These are phyloP conservation scores for Diabrotica undecimpunctata DNA, from an alignment of 1,140 invertebrate genomes.

Conservation along the genomic window DNA sequence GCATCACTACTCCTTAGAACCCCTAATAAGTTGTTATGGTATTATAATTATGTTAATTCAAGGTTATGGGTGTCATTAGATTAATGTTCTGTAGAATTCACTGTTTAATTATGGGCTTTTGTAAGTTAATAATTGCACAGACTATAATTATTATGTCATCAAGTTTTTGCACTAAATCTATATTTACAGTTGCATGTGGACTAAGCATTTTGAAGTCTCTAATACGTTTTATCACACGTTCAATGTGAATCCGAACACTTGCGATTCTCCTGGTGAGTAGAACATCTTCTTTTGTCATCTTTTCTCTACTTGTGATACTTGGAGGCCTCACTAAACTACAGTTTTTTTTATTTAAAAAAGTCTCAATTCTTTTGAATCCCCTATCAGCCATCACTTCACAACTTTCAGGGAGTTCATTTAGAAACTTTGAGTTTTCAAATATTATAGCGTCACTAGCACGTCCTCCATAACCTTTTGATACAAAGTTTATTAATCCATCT, in stretches of 20 bases:
- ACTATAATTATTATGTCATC: constrained; percentile 37
- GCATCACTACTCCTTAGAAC: too few species aligned
- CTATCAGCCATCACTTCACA: constrained; percentile 13
- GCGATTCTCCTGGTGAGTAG: constrained; percentile 40
- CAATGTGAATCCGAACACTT: constrained; percentile 38
- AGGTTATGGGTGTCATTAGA: too few species aligned
- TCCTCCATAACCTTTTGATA: constrained; percentile 47
- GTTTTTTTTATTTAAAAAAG: neutral
- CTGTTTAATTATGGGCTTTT: constrained; percentile 21
- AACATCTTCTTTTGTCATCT: constrained; percentile 35
- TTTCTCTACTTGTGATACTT: neutral
- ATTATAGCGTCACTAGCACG: constrained; percentile 41
- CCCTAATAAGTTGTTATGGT: too few species aligned
- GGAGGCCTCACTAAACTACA: neutral
- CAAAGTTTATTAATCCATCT: constrained; percentile 47
- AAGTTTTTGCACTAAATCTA: constrained; percentile 27
- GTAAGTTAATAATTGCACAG: constrained; percentile 39
- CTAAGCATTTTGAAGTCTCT: constrained; percentile 39
- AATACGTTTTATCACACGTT: constrained; percentile 37
- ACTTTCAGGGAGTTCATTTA: constrained; percentile 31
- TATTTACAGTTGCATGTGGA: constrained; percentile 35
- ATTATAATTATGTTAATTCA: too few species aligned
- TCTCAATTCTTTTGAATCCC: constrained; percentile 10
- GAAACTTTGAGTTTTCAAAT: constrained; percentile 43
- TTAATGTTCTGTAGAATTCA: too few species aligned